Base-by-base conservation (phyloP, 2,797 vertebrate genomes). In the Paramormyrops hopkinsi region DNA sequence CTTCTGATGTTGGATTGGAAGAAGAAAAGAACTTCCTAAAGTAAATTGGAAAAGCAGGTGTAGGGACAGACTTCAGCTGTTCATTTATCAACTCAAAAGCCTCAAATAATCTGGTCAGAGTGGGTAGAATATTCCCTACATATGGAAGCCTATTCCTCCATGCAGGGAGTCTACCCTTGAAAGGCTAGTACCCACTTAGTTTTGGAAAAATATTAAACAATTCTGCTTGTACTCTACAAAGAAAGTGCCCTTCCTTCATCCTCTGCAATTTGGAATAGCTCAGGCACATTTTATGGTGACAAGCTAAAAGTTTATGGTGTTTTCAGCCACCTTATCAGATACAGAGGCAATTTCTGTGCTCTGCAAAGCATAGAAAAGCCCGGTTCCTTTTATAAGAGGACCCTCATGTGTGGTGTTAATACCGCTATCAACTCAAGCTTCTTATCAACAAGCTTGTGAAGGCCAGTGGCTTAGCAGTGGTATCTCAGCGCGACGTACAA, bases 51-150 rank as follows among this genome's bases (percentile, higher is more conserved):
- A 84, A n/a, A 14, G 82, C 19, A 84, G 82, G 48, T 84, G 41
- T 84, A 48, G 19, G 46, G 82, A 46, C 19, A 22, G n/a, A 22
- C 41, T 22, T 84, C 48, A 48, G 17, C 8, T 50, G n/a, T 11
- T 84, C 82, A 84, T 51, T 84, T 50, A 84, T 9, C 82, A 44
- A 19, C 82, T 84, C 48, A 84, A 84, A 84, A 50, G 50, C 50
- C 48, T 84, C 22, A 85, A 53, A 85, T 51, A 85, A 51, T 17
- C 48, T 25, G 48, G 12, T 11, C n/a, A 25, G 25, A 46, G 44
- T 51, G 83, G 48, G 48, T 53, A 51, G 83, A 11, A 53, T 29
- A 85, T 51, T 25, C 83, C 22, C 3, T 4, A 53, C 4, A 7
- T 53, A 50, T 53, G 83, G 48, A 2, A 25, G 22, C 11, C 14